Evolutionary conservation across 2,797 vertebrate genomes (phyloP), one percentile per base, ranked within the genome.

Genomic region (Syndactyla subalaris): DNA sequence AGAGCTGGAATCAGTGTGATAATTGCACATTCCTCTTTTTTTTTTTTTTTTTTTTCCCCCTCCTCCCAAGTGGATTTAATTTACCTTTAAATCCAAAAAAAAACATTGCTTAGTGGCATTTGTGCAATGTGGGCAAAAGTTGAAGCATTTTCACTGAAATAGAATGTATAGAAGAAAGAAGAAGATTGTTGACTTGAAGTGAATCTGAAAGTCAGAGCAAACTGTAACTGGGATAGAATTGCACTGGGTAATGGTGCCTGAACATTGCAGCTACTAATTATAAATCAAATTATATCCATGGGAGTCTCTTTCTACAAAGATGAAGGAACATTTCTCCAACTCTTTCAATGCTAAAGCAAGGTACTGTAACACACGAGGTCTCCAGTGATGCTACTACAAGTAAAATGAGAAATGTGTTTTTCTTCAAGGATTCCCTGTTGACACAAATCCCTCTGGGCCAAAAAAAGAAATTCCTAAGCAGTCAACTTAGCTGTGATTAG

Each of bases 211-310:
- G 34, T 62, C 57, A 85, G 70, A 74, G 41, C 26, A 85, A 30
- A 65, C 39, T 75, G 16, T n/a, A 85, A 52, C 45, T 73, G n/a
- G 39, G 29, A 55, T 4, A 1, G 43, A 84, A 84, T 68, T 93
- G 15, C 63, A 70, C 14, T 30, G 14, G 21, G 43, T 88, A 82
- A 78, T 61, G 43, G 18, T 86, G 39, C 34, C 62, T 85, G 77
- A 93, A 88, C 23, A 76, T 10, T 73, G 14, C 58, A 76, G 30
- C 65, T 72, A 75, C 88, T 75, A 93, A 92, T 94, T 95, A 59
- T 75, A 88, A 91, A 75, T 70, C 70, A 93, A 90, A 78, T 92
- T 81, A 67, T 81, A 51, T 90, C 76, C 55, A n/a, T 32, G 20
- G 70, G 85, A 43, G 39, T 75, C 62, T 77, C 79, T 88, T 20